Percentiles rank a stretch among this genome's conserved stretches.
Conservation (phyloP, 2,113 vertebrate genomes). For the Todiramphus saurophagus region DNA sequence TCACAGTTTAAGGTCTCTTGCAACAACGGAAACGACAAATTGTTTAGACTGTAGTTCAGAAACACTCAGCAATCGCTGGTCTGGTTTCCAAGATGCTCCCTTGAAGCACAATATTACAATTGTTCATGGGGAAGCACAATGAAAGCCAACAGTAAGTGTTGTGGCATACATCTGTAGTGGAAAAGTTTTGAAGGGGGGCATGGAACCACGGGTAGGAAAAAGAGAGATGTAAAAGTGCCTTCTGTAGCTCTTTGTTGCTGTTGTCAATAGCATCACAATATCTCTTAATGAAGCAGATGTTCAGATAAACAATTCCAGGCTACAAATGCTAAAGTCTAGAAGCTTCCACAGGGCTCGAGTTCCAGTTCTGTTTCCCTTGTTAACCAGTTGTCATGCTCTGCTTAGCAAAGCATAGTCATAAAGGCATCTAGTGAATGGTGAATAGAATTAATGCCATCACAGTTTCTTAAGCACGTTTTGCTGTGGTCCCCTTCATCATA, state of each 20-base stretch:
- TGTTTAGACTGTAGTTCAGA: background rate
- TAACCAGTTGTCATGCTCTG: background rate
- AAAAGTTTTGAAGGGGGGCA: background rate
- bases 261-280: conserved; percentile 31
- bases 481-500: background rate
- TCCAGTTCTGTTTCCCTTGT: background rate
- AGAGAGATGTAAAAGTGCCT: background rate
- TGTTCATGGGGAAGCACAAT: background rate
- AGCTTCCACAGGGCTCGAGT: background rate
- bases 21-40: background rate
- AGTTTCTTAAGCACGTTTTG: background rate
- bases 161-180: background rate
- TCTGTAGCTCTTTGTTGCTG: conserved; percentile 42
- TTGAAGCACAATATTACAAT: background rate
- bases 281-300: conserved; percentile 63
- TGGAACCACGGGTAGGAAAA: background rate
- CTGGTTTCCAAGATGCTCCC: background rate
- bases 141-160: background rate
- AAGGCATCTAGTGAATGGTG: background rate
- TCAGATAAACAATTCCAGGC: conserved; percentile 38
- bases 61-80: background rate
- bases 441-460: background rate
- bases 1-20: background rate
- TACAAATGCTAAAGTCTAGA: background rate
- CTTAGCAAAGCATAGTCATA: background rate